These are phyloP conservation scores for Himantopus leucocephalus DNA, from an alignment of 2,113 vertebrate genomes.

Conservation along the genomic window DNA sequence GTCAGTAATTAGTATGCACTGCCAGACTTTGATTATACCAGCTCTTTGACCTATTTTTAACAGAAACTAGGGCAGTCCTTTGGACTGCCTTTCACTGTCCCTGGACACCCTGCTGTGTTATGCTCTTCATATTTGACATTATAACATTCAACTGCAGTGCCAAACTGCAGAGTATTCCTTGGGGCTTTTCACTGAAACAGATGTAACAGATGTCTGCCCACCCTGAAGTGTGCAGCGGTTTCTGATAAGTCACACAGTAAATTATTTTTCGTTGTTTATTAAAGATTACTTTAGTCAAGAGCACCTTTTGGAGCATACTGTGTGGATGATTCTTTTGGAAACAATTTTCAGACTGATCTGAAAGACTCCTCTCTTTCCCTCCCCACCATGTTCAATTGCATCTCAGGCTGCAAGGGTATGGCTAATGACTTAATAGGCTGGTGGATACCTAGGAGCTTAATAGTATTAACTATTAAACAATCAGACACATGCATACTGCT, in stretches of 20 bases:
- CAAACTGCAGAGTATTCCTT: slow-evolving; percentile 43
- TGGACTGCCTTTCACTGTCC: slow-evolving; percentile 71
- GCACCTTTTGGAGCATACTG: not conserved
- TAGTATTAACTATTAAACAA: not conserved
- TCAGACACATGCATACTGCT: not conserved
- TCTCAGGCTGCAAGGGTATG: not conserved
- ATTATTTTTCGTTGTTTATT: not conserved
- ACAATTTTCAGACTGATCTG: not conserved
- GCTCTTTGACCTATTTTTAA: slow-evolving; percentile 83
- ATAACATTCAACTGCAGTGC: slow-evolving; percentile 34
- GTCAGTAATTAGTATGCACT: slow-evolving; percentile 77
- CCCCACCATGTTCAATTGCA: not conserved
- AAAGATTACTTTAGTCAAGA: not conserved
- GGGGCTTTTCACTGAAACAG: slow-evolving; percentile 40
- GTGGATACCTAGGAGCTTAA: not conserved
- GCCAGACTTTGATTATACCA: slow-evolving; percentile 76
- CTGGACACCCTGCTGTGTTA: slow-evolving; percentile 67
- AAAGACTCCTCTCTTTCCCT: not conserved
- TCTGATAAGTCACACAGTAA: not conserved
- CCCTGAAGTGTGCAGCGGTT: not conserved
- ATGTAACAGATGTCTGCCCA: slow-evolving; percentile 57
- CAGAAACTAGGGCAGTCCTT: slow-evolving; percentile 78
- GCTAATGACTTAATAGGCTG: not conserved
- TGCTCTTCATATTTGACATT: slow-evolving; percentile 69
- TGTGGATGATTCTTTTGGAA: not conserved